phyloP scores from a whole-genome alignment of 2,113 vertebrate genomes.

The Platichthys flesus region DNA sequence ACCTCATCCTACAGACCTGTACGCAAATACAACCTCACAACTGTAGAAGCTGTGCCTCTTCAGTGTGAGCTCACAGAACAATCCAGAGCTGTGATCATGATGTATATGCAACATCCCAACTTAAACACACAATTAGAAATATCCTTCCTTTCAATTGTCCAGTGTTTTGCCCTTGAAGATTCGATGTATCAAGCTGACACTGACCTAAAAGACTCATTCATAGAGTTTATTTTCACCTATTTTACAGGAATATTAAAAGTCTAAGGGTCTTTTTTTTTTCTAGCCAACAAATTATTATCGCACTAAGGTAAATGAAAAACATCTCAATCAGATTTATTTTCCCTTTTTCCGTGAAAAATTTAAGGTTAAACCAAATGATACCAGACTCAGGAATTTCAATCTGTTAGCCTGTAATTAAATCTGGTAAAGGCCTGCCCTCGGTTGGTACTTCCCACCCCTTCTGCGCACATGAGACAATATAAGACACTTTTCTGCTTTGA shows the following conservation, averaged over 20 bases:
- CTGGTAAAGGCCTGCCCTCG: neutral
- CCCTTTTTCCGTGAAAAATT: neutral
- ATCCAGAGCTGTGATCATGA: constrained; percentile 35
- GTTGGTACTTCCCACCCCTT: neutral
- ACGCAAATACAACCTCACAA: constrained; percentile 11
- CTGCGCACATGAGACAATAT: constrained; percentile 1
- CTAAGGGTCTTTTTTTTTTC: constrained; percentile 12
- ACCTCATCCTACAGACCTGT: constrained; percentile 10
- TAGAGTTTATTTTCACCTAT: neutral
- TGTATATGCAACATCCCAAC: constrained; percentile 9
- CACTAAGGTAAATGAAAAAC: neutral
- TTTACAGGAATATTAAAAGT: constrained; percentile 10
- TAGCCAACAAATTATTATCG: neutral
- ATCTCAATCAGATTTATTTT: constrained; percentile 7
- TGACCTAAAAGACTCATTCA: constrained; percentile 31
- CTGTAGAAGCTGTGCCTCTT: neutral
- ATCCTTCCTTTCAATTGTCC: neutral
- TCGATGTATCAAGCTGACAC: constrained; percentile 2
- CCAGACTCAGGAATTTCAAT: constrained; percentile 1
- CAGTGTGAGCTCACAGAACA: constrained; percentile 1
- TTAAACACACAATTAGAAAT: neutral
- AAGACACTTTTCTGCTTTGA: constrained; percentile 7
- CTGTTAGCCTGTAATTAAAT: constrained; percentile 14
- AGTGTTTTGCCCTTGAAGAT: neutral
- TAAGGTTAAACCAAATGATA: constrained; percentile 11